Base-by-base conservation (phyloP, 2,113 vertebrate species). In the Peromyscus polionotus region DNA sequence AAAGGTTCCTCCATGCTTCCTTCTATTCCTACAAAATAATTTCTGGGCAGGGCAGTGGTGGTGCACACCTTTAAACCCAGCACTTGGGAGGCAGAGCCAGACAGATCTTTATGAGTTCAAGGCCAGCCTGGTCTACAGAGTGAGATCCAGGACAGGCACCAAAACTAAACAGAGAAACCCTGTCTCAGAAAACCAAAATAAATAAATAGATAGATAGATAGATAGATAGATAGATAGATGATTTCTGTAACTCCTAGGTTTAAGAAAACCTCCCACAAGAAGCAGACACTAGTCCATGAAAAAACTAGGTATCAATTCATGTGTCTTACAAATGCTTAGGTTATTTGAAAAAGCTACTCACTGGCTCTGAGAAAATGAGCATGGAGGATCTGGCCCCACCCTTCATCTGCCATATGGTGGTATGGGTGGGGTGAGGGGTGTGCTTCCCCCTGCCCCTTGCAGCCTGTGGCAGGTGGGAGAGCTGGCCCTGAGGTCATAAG, bases 291-390 rank as follows among this genome's bases (percentile, higher is more conserved):
- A 51, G 67, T 13, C 85, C 79, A 63, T 22, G 45, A 93, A 51
- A 90, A 31, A 51, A 94, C 13, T 91, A 22, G 59, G 95, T 95
- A 83, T 65, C n/a, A 33, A 6, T 33, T 80, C 54, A 89, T 68
- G 72, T 81, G 70, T 93, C 67, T 96, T 92, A 95, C 48, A 95
- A 94, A 89, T 97, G 68, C 85, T 86, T 68, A 12, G 42, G 4
- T 97, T 95, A 65, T 94, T 95, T 97, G 59, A 77, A 94, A 97
- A 90, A 94, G 65, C 39, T 28, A 36, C 19, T 84, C 36, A 39
- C 17, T 39, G 70, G 70, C 19, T 6, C n/a, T 7, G 9, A 73
- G 19, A 39, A 39, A 8, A 22, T 39, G n/a, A 73, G 8, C 16
- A 17, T 39, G n/a, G n/a, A n/a, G 20, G 17, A 39, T 20, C n/a